Evolutionary conservation across 2,797 vertebrate genomes (phyloP), one percentile per base, ranked within the genome.

Genomic region (Holocentrus rufus): DNA sequence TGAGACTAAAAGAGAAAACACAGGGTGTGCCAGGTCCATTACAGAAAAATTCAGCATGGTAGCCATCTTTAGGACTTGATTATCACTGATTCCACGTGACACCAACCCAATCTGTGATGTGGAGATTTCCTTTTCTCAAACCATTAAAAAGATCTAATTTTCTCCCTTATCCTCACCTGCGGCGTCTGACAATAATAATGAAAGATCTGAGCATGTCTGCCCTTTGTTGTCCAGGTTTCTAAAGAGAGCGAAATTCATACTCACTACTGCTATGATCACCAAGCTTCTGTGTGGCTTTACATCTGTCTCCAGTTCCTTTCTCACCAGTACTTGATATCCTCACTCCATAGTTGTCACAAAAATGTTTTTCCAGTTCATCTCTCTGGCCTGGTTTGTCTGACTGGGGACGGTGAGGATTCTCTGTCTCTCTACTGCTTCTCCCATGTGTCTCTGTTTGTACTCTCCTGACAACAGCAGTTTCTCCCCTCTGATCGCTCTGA

Each of bases 1-100:
- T 46, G 68, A 57, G 14, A 55, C 83, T 90, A 74, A 65, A 77
- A 68, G 20, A 11, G 36, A 39, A 27, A 27, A 62, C 57, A 39
- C 60, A 30, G 60, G 44, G 15, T n/a, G 34, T 20, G 18, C 9
- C 58, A 39, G 18, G 31, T 18, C n/a, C 4, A 7, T 17, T 4
- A 5, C 11, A 62, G 15, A 25, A 47, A 60, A 36, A 20, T 42
- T 30, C 14, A 47, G 23, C 27, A 22, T 10, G n/a, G 20, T 20
- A 17, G 5, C 14, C 22, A n/a, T 49, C 22, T 53, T 1, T 22
- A 18, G 23, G 50, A 25, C 23, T 25, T 13, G 11, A 54, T 25
- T 25, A 10, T 54, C 47, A 50, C n/a, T 22, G n/a, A 20, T 59
- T 57, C 30, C 55, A n/a, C 55, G 13, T 20, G 17, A 36, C 56